Percentiles rank a stretch among this genome's conserved stretches.
Evolutionary conservation across 2,888 invertebrate species (phyloP).

Genomic region (Brassicogethes aeneus): DNA sequence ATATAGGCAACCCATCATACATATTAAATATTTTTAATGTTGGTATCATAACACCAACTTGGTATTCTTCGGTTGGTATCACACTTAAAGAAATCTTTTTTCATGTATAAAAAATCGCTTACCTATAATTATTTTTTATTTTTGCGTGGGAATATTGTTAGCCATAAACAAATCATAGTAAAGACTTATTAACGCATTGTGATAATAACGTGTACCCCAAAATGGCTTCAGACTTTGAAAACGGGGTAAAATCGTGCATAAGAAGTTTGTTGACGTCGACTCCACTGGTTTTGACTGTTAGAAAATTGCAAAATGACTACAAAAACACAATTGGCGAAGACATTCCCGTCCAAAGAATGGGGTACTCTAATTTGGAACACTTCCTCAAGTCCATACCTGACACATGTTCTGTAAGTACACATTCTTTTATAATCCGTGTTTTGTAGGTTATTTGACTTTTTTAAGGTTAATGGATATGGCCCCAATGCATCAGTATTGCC

Average conservation of each 20-base stretch:
- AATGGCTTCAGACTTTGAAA: slow-evolving; percentile 8
- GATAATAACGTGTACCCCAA: too few species aligned
- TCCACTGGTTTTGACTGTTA: slow-evolving; percentile 19
- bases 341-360: slow-evolving; percentile 24
- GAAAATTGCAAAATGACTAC: slow-evolving; percentile 24
- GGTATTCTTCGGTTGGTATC: too few species aligned
- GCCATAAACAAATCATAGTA: too few species aligned
- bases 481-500: slow-evolving; percentile 19
- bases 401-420: slow-evolving; percentile 17
- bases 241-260: slow-evolving; percentile 6
- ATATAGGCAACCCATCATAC: too few species aligned
- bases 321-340: slow-evolving; percentile 20
- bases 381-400: slow-evolving; percentile 26
- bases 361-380: slow-evolving; percentile 22
- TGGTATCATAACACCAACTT: too few species aligned
- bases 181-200: too few species aligned
- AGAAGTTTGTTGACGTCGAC: slow-evolving; percentile 26
- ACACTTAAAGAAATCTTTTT: too few species aligned
- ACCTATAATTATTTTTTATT: too few species aligned
- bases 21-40: too few species aligned
- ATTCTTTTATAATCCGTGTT: slow-evolving; percentile 5
- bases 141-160: too few species aligned
- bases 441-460: slow-evolving; percentile 7
- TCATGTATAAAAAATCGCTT: too few species aligned
- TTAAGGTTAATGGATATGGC: slow-evolving; percentile 24